phyloP scores from a whole-genome alignment of 2,113 vertebrate species.

The Peucedramus taeniatus region DNA sequence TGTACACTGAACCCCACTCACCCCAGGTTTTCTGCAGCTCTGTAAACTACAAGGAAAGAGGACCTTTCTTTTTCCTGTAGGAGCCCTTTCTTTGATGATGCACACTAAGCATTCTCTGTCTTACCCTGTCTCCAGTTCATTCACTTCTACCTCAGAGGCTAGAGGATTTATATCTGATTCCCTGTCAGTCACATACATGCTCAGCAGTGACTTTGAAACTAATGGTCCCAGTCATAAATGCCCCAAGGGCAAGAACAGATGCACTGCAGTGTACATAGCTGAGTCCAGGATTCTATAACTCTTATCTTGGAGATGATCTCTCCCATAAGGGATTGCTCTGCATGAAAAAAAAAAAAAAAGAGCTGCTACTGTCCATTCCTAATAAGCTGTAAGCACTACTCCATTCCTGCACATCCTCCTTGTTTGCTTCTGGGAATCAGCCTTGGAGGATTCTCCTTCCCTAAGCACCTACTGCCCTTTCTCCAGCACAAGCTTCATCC shows the following conservation, averaged over 20 bases:
- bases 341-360: neutral
- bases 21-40: neutral
- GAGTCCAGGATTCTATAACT: neutral
- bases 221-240: neutral
- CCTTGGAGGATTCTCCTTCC: neutral
- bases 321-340: neutral
- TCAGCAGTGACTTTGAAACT: neutral
- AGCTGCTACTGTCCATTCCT: neutral
- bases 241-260: neutral
- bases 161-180: neutral
- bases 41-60: neutral
- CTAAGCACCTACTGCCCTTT: neutral
- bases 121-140: neutral
- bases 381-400: neutral
- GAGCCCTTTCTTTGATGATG: neutral
- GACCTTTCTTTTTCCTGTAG: neutral
- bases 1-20: neutral
- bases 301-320: neutral
- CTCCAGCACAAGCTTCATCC: neutral
- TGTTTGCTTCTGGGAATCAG: neutral
- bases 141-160: neutral
- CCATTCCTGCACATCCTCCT: neutral
- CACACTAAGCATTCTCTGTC: neutral
- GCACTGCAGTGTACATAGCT: neutral
- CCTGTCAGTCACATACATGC: neutral